phyloP scores from a whole-genome alignment of 2,113 vertebrate species.

The Hyaena hyaena region DNA sequence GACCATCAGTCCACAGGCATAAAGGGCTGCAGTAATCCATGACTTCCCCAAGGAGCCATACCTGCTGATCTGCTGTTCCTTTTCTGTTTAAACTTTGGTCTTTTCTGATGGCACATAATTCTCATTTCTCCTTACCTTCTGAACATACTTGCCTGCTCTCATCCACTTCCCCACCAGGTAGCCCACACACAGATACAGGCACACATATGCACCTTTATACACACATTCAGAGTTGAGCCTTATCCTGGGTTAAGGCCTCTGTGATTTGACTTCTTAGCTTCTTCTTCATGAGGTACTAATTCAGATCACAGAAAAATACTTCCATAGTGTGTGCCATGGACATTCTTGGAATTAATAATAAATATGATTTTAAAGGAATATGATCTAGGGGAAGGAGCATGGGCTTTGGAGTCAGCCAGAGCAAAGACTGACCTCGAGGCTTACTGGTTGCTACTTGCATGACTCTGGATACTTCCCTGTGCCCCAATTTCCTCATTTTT shows the following conservation, averaged over 20 bases:
- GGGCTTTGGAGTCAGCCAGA: not conserved
- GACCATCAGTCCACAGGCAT: not conserved
- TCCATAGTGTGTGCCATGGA: not conserved
- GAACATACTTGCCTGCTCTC: not conserved
- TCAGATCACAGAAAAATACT: not conserved
- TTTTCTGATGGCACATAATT: not conserved
- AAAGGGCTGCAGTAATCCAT: not conserved
- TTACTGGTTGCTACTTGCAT: not conserved
- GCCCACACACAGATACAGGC: fast-evolving
- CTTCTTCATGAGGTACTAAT: slow-evolving; percentile 21
- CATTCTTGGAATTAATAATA: not conserved
- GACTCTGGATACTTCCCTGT: not conserved
- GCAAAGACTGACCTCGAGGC: not conserved
- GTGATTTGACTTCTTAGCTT: not conserved
- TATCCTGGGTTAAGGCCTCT: not conserved
- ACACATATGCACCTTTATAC: not conserved
- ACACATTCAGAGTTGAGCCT: not conserved
- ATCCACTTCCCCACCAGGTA: not conserved
- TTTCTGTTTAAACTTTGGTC: not conserved
- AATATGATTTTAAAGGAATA: not conserved
- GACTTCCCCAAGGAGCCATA: not conserved
- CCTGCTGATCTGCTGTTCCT: not conserved
- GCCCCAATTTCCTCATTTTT: not conserved
- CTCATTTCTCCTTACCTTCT: not conserved
- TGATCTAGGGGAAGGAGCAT: not conserved